Percentiles rank a stretch among this genome's conserved stretches.
Conservation (phyloP, 2,888 invertebrate species). For the Amblyjoppa fuscipennis region DNA sequence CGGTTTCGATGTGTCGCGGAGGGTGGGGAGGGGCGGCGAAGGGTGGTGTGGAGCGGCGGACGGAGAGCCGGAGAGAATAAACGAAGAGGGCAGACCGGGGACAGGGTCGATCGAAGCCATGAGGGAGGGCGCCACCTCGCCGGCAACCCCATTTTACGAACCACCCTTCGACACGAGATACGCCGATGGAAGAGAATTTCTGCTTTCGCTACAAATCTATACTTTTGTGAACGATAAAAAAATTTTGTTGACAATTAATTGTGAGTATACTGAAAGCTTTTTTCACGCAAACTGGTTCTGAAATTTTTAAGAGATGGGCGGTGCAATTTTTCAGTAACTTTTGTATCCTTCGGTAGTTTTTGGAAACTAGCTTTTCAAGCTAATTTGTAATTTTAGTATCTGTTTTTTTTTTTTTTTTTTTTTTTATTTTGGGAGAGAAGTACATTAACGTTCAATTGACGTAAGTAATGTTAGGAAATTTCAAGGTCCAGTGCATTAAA, state of each 20-base stretch:
- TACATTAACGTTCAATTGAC: too few species aligned
- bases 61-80: constrained; percentile 39
- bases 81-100: constrained; percentile 44
- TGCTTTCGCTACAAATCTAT: not conserved
- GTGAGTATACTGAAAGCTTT: not conserved
- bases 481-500: too few species aligned
- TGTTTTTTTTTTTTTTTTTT: too few species aligned
- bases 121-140: constrained; percentile 82
- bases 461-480: too few species aligned
- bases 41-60: constrained; percentile 15
- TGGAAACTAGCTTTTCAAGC: too few species aligned
- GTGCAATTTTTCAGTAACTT: too few species aligned
- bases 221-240: not conserved
- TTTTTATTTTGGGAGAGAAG: too few species aligned
- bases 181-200: constrained; percentile 12
- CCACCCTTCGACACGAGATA: constrained; percentile 33
- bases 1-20: constrained; percentile 5
- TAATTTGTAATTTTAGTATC: too few species aligned
- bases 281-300: too few species aligned
- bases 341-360: too few species aligned
- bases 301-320: too few species aligned
- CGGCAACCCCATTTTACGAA: constrained; percentile 72
- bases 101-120: constrained; percentile 80
- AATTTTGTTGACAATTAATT: not conserved
- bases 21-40: constrained; percentile 39